Evolutionary conservation across 35 echinoderm and acorn worm species (phyloP).

Genomic region (Apostichopus californicus): DNA sequence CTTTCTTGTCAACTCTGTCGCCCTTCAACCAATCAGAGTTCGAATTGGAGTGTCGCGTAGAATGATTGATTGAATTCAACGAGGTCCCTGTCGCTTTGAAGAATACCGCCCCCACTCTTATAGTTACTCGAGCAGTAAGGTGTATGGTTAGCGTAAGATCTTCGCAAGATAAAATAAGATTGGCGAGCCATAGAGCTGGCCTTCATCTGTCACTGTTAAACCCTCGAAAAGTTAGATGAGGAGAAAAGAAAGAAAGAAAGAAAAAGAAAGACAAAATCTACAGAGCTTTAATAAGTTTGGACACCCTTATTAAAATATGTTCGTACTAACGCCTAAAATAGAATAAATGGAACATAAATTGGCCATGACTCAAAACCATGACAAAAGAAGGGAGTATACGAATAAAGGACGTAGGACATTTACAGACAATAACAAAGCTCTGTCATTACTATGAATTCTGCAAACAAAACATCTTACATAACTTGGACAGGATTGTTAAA

Average conservation of each 20-base stretch:
- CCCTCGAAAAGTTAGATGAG: background rate
- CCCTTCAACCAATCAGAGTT: slow-evolving; percentile 29
- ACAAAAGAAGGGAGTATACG: background rate
- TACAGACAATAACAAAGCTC: too few relatives aligned
- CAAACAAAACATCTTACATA: too few relatives aligned
- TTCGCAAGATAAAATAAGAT: slow-evolving; percentile 4
- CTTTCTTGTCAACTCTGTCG: slow-evolving; percentile 36
- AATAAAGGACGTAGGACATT: background rate
- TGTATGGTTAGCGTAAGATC: slow-evolving; percentile 23
- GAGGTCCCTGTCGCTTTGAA: slow-evolving; percentile 30
- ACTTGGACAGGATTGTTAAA: too few relatives aligned
- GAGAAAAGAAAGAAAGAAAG: background rate
- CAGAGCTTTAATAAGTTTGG: background rate
- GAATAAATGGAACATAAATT: background rate
- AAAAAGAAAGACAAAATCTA: background rate
- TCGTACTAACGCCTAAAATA: background rate
- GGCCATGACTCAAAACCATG: background rate
- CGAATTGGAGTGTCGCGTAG: background rate
- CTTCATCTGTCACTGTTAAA: slow-evolving; percentile 22
- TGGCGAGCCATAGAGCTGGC: background rate
- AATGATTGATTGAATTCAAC: slow-evolving; percentile 47
- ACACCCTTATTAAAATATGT: slow-evolving; percentile 39
- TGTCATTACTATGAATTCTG: too few relatives aligned
- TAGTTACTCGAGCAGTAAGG: slow-evolving; percentile 9
- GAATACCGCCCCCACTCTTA: slow-evolving; percentile 34